These are phyloP conservation scores for Halichondria panicea DNA, from an alignment of 37 sponge, comb jelly and placozoan genomes.

Conservation along the genomic window DNA sequence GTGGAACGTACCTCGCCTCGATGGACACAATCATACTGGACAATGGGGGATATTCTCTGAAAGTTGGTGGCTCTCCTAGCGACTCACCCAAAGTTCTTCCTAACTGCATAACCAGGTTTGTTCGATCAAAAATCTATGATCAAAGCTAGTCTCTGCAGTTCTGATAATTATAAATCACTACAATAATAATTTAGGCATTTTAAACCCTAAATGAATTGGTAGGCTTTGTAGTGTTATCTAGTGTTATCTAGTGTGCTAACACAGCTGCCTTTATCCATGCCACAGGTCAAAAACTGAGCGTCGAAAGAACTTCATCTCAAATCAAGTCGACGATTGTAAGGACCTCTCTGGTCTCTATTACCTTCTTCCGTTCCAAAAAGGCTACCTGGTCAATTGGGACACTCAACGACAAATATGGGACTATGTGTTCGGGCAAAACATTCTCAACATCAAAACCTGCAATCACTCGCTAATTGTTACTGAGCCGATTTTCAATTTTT, in stretches of 20 bases:
- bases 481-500: constrained; percentile 94
- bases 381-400: constrained; percentile 97
- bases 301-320: constrained; percentile 79
- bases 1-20: too few species aligned
- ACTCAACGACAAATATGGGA: constrained; percentile 92
- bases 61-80: constrained; percentile 54
- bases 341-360: constrained; percentile 89
- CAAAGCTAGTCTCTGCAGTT: too few species aligned
- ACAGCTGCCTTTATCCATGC: too few species aligned
- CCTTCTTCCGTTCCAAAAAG: constrained; percentile 90
- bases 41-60: constrained; percentile 83
- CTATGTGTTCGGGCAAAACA: constrained; percentile 67
- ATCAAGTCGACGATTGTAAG: constrained; percentile 85
- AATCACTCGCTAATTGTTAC: constrained; percentile 70
- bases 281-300: constrained; percentile 83
- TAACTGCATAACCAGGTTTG: constrained; percentile 86
- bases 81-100: constrained; percentile 59
- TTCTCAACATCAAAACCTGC: constrained; percentile 40
- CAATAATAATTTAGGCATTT: too few species aligned
- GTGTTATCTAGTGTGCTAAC: too few species aligned
- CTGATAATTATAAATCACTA: neutral
- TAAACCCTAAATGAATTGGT: too few species aligned
- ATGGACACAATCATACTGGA: constrained; percentile 79
- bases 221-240: too few species aligned
- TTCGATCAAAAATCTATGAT: too few species aligned